Evolutionary conservation across 1,140 invertebrate genomes (phyloP), one percentile per base, ranked within the genome.

Genomic region (Procambarus virginalis): DNA sequence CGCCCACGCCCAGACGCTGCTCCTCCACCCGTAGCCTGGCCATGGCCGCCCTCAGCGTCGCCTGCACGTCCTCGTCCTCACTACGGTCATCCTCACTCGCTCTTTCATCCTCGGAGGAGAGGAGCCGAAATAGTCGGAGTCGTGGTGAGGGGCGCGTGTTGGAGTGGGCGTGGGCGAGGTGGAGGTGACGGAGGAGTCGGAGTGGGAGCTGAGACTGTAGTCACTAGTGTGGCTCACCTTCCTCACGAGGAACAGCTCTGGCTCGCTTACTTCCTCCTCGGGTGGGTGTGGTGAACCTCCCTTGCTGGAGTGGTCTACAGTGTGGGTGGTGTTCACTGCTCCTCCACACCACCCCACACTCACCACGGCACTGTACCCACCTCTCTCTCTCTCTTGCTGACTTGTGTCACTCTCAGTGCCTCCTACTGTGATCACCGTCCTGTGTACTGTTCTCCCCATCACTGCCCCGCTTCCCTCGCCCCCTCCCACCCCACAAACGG

Each of bases 151-250:
- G 22, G 58, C 14, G 34, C 6, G 55, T 17, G 51, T 22, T 3
- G 22, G 55, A 2, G 58, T 64, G 22, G 81, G 81, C 4, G 55
- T 60, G 80, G 80, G 80, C 22, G 81, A 83, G 60, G 60, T n/a
- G 22, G 81, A 83, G 60, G 51, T 83, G n/a, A 70, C 22, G 45
- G 81, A 83, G 55, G 81, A 70, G 22, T 83, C 81, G 8, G 78
- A 80, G 48, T 22, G 76, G n/a, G 81, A 83, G 55, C 81, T 83
- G 55, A 83, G 45, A 34, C 58, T 68, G 81, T 83, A 83, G 81
- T 83, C 81, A 60, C 81, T 83, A 10, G 81, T 83, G 81, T 83
- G 58, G 81, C 81, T 83, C 34, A 83, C 60, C 81, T 83, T 83
- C 81, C 81, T 60, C 81, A 83, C 60, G 2, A 83, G 81, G 6